Conservation (phyloP, 2,888 invertebrate species). For the Dorcus hopei region DNA sequence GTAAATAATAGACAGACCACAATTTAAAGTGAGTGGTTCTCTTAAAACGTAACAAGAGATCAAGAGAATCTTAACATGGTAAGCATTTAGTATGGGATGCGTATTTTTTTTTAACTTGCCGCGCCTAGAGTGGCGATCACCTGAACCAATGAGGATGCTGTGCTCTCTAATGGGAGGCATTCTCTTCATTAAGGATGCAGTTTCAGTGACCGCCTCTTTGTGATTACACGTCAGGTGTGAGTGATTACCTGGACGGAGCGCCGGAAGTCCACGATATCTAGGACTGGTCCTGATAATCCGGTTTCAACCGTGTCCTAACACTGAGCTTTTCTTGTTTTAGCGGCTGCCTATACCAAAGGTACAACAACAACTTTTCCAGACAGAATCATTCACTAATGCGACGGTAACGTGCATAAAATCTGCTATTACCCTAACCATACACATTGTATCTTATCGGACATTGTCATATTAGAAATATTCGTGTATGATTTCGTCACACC, state of each 20-base stretch:
- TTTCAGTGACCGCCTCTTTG: conserved; percentile 46
- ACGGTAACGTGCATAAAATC: background rate
- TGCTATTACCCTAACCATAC: background rate
- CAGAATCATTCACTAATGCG: background rate
- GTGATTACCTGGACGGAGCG: conserved; percentile 46
- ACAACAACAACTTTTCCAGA: background rate
- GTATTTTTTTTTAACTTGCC: conserved; percentile 26
- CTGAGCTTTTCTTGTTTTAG: conserved; percentile 10
- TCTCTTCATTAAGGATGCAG: conserved; percentile 47
- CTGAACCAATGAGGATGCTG: conserved; percentile 43
- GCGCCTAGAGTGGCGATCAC: conserved; percentile 28
- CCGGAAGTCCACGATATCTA: conserved; percentile 44
- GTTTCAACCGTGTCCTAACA: conserved; percentile 22
- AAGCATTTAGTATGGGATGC: conserved; percentile 27
- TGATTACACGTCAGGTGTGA: conserved; percentile 51
- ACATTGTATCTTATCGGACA: no score
- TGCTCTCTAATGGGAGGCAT: conserved; percentile 25
- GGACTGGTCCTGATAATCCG: conserved; percentile 38
- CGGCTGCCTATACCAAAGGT: conserved; percentile 19
- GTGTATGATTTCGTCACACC: no score
- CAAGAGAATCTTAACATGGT: conserved; percentile 36
- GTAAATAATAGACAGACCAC: conserved; percentile 36
- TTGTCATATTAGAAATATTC: no score
- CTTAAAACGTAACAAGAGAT: conserved; percentile 28
- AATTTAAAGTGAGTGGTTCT: conserved; percentile 36